phyloP scores from a whole-genome alignment of 2,888 invertebrate species.

The Torymus aiolomorphi region DNA sequence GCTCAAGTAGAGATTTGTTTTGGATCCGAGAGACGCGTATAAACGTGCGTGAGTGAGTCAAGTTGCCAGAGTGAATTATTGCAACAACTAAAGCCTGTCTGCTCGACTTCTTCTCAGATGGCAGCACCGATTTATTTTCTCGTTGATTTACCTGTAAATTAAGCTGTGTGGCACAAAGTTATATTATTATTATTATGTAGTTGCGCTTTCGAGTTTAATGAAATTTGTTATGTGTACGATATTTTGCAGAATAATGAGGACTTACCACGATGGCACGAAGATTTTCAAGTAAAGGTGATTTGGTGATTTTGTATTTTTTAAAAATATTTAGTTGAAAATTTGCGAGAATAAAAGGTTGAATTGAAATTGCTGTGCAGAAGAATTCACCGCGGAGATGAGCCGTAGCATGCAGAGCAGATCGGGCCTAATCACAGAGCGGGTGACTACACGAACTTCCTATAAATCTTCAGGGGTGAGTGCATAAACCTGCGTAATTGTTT shows the following conservation, averaged over 20 bases:
- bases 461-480: constrained; percentile 39
- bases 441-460: constrained; percentile 54
- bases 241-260: constrained; percentile 53
- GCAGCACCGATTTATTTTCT: constrained; percentile 8
- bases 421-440: constrained; percentile 62
- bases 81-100: constrained; percentile 18
- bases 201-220: background rate
- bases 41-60: no score
- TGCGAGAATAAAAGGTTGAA: background rate
- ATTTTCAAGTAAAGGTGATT: constrained; percentile 40
- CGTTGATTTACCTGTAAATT: background rate
- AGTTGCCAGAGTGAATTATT: no score
- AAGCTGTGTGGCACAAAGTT: background rate
- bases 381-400: constrained; percentile 66
- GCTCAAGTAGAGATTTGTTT: no score
- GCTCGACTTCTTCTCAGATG: constrained; percentile 33
- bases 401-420: constrained; percentile 63
- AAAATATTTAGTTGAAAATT: background rate
- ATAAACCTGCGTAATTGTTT: no score
- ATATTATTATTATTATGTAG: background rate
- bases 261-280: constrained; percentile 47
- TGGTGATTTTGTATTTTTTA: background rate
- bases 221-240: background rate
- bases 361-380: constrained; percentile 49
- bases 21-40: no score